phyloP scores from a whole-genome alignment of 2,888 invertebrate species.

The Epirrita christyi region DNA sequence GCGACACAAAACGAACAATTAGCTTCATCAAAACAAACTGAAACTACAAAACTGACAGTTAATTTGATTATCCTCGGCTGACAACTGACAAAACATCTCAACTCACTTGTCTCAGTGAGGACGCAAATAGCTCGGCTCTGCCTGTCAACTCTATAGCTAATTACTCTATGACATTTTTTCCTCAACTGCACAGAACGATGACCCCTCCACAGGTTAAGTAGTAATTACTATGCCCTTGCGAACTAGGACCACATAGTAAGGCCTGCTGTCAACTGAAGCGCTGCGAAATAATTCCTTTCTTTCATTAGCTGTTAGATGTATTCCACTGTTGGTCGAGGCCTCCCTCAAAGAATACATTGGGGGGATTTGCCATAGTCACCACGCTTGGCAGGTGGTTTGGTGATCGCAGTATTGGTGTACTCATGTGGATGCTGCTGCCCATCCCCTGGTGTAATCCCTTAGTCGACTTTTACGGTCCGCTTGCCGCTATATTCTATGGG shows the following conservation, averaged over 20 bases:
- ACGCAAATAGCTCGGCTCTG: constrained; percentile 31
- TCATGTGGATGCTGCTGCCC: too few species aligned
- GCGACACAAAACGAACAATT: too few species aligned
- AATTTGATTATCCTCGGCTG: constrained; percentile 17
- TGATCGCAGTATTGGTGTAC: too few species aligned
- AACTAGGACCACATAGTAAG: constrained; percentile 9
- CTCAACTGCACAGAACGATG: constrained; percentile 45
- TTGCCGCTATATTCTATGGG: too few species aligned
- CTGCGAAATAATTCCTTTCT: neutral
- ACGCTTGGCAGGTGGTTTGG: too few species aligned
- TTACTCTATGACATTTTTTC: constrained; percentile 47
- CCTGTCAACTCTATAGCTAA: constrained; percentile 23
- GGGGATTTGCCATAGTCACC: too few species aligned
- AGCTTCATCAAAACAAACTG: neutral
- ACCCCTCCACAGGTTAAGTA: constrained; percentile 40
- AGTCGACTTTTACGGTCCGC: too few species aligned
- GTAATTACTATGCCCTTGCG: constrained; percentile 27
- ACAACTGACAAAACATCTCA: constrained; percentile 20
- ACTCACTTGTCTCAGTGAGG: constrained; percentile 34
- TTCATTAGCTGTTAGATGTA: too few species aligned
- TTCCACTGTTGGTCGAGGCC: too few species aligned
- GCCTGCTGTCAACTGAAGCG: constrained; percentile 2
- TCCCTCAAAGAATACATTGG: too few species aligned
- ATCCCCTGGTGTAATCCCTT: too few species aligned
- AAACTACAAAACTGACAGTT: constrained; percentile 16